Evolutionary conservation across 2,888 invertebrate genomes (phyloP), one percentile per base, ranked within the genome.

Genomic region (Aplocera efformata): DNA sequence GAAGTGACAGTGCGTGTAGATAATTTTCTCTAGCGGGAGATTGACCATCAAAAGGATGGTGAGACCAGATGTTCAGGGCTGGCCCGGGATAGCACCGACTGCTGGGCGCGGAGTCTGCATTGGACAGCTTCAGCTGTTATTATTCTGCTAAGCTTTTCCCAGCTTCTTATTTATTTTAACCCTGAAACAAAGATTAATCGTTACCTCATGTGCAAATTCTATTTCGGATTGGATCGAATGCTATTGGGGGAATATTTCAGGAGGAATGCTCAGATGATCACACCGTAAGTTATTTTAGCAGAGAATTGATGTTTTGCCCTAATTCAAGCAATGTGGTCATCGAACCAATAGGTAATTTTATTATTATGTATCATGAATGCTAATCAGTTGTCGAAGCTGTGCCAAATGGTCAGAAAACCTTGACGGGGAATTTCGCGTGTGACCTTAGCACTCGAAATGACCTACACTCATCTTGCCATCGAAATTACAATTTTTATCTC

Each of bases 1-100:
- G 86, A 89, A 89, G 86, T 89, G 88, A 86, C 88, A 85, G 78
- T 60, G 77, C 70, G 88, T 78, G 66, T 85, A 88, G 56, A 67
- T 67, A 53, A 81, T 67, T 68, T 80, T 86, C 69, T 88, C 86
- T 60, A 89, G 62, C 55, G 61, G 78, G 60, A 60, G 65, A 69
- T 71, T 62, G 77, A 79, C 76, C 88, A 88, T 89, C 86, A 88
- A 86, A 84, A 60, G 64, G 74, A 58, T 58, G 60, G 49, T 44
- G 48, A 27, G 44, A 53, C 60, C 61, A 56, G 45, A 17, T 36
- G 72, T 66, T 78, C 73, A 82, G 73, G 80, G 79, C 66, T 54
- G 63, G 50, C 49, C 56, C 48, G 62, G 53, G 53, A 58, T 42
- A 55, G 44, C 75, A 72, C 69, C 77, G 59, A 58, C 59, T 9